Conservation (phyloP, 2,888 invertebrate species). For the Pristionchus maxplancki region DNA sequence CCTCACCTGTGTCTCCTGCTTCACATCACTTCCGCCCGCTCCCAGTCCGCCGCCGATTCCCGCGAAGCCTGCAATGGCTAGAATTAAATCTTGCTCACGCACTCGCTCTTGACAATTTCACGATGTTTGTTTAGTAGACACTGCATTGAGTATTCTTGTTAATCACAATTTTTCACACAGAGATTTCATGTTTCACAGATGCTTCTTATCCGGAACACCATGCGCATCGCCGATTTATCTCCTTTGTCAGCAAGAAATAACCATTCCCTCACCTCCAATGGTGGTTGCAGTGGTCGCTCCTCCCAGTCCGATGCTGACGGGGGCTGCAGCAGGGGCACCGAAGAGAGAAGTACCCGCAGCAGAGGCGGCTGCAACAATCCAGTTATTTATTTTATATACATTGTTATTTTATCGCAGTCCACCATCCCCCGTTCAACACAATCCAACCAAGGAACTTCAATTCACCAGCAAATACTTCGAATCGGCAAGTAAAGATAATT, state of each 20-base stretch:
- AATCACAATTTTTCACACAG: no score
- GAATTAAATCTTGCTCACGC: no score
- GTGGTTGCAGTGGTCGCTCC: slow-evolving; percentile 13
- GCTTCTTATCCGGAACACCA: background rate
- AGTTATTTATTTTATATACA: no score
- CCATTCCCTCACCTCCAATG: background rate
- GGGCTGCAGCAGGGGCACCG: background rate
- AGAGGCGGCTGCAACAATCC: background rate
- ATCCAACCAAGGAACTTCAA: no score
- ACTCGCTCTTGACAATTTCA: no score
- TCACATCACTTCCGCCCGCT: slow-evolving; percentile 32
- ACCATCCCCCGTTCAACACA: no score
- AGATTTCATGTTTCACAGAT: background rate
- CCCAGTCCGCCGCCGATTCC: slow-evolving; percentile 32
- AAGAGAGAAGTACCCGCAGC: background rate
- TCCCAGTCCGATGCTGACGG: slow-evolving; percentile 1
- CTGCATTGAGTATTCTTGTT: no score
- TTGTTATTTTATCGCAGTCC: no score
- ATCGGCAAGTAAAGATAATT: no score
- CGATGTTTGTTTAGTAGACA: no score
- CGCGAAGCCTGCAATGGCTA: background rate
- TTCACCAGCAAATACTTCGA: no score
- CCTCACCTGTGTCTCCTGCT: slow-evolving; percentile 27
- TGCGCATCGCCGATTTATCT: background rate
- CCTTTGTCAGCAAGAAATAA: background rate